These are phyloP conservation scores for Caerostris extrusa DNA, from an alignment of 1,140 invertebrate species.

Conservation along the genomic window DNA sequence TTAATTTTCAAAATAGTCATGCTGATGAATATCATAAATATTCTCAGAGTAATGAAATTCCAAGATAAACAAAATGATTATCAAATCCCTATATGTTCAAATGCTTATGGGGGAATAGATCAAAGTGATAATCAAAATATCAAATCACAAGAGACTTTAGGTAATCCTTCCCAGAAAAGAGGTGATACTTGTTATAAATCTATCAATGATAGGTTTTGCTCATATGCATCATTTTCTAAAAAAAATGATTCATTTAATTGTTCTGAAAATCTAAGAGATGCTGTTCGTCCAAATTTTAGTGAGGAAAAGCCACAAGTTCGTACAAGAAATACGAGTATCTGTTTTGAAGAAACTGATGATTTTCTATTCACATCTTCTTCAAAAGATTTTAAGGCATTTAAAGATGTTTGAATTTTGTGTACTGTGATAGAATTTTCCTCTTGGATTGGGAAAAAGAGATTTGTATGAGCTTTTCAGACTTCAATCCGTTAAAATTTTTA, in stretches of 20 bases:
- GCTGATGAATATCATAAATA: not conserved
- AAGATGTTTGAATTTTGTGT: slow-evolving; percentile 44
- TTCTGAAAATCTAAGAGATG: not conserved
- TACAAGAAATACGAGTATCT: not conserved
- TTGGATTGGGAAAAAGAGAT: not conserved
- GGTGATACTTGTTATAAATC: not conserved
- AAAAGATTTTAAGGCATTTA: not conserved
- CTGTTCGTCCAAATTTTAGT: not conserved
- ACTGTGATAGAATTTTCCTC: slow-evolving; percentile 65
- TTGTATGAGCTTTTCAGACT: slow-evolving; percentile 62
- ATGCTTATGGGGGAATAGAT: not conserved
- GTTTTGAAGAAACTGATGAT: not conserved
- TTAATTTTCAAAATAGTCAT: not conserved
- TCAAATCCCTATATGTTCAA: not conserved
- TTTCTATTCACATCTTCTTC: not conserved
- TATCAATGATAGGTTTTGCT: not conserved
- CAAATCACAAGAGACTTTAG: not conserved
- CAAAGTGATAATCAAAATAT: not conserved
- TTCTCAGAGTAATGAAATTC: not conserved
- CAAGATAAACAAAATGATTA: not conserved
- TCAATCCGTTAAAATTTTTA: slow-evolving; percentile 29
- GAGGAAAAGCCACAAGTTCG: not conserved
- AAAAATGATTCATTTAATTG: not conserved
- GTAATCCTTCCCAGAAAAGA: not conserved
- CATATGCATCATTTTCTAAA: not conserved